Evolutionary conservation across 2,113 vertebrate genomes (phyloP), one percentile per base, ranked within the genome.

Genomic region (Cyanistes caeruleus): DNA sequence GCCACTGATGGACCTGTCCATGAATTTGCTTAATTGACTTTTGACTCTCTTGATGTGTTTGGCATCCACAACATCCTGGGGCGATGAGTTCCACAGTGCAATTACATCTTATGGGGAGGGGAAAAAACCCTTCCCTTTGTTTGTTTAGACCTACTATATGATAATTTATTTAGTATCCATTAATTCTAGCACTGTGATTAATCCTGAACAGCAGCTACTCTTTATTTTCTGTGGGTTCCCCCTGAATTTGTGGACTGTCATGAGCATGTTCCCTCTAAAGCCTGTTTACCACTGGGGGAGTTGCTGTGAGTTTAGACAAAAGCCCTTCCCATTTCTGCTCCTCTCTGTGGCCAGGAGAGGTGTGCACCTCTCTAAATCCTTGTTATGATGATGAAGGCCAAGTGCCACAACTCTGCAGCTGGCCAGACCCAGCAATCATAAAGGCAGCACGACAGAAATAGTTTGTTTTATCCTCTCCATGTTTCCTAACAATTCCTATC

Each of bases 1-100:
- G 86, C 68, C 93, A 75, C 55, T 63, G 93, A 84, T 91, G 93
- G 91, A 92, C 86, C 80, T 67, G 65, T 84, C 76, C n/a, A 2
- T 92, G 80, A 91, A 82, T 85, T 91, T 89, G 43, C 83, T 92
- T 97, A 96, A 96, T 95, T 96, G 95, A 86, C 91, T 95, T 96
- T 92, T 95, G 94, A 87, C 80, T 97, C 84, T 52, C 80, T 90
- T 84, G 80, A 52, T 80, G 56, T 81, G 41, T 68, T 87, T 78
- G 73, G 48, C 73, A 81, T 84, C 73, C 89, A 87, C 86, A 95
- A 91, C 96, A 91, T 93, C 94, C 95, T 19, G 73, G 24, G 94
- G 96, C 48, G 0, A 95, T 95, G 76, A 93, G 89, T 97, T 97
- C 95, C 80, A 52, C 64, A 37, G 48, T 44, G 56, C 64, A 92